Evolutionary conservation across 1,140 invertebrate genomes (phyloP).

Genomic region (Latrodectus geometricus): DNA sequence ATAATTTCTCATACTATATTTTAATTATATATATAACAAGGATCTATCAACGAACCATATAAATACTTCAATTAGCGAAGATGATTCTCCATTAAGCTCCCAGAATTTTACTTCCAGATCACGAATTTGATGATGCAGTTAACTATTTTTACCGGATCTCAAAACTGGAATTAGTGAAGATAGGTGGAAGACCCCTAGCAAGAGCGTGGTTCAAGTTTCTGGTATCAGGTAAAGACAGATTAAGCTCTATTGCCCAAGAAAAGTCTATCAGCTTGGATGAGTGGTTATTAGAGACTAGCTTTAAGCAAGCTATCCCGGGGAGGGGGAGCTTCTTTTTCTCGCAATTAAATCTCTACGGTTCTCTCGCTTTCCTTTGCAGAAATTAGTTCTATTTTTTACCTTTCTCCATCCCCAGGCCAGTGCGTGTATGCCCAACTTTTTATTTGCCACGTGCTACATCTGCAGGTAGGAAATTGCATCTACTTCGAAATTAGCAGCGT

Average conservation of each 20-base stretch:
- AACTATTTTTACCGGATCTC: too few relatives aligned
- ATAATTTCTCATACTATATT: too few relatives aligned
- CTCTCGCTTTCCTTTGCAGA: slow-evolving; percentile 14
- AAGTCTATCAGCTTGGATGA: slow-evolving; percentile 39
- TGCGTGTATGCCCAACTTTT: neutral
- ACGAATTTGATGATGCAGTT: too few relatives aligned
- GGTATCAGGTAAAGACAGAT: slow-evolving; percentile 48
- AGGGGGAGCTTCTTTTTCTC: slow-evolving; percentile 16
- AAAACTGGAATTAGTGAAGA: neutral
- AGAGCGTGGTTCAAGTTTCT: slow-evolving; percentile 8
- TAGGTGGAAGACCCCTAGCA: slow-evolving; percentile 38
- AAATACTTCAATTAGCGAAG: too few relatives aligned
- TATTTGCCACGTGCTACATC: slow-evolving; percentile 35
- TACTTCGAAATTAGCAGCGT: slow-evolving; percentile 23
- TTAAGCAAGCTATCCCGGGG: slow-evolving; percentile 25
- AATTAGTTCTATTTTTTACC: slow-evolving; percentile 34
- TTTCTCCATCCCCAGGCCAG: neutral
- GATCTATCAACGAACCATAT: too few relatives aligned
- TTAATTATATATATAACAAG: too few relatives aligned
- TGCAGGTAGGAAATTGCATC: slow-evolving; percentile 27
- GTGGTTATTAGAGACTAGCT: slow-evolving; percentile 48
- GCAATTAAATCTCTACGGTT: slow-evolving; percentile 39
- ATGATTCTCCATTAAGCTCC: too few relatives aligned
- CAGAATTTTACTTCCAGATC: too few relatives aligned
- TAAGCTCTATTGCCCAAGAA: slow-evolving; percentile 28